A percentile compares a stretch with the other conserved stretches of the same genome.
These are phyloP conservation scores for Strix uralensis DNA, from an alignment of 2,113 vertebrate species.

Conservation along the genomic window DNA sequence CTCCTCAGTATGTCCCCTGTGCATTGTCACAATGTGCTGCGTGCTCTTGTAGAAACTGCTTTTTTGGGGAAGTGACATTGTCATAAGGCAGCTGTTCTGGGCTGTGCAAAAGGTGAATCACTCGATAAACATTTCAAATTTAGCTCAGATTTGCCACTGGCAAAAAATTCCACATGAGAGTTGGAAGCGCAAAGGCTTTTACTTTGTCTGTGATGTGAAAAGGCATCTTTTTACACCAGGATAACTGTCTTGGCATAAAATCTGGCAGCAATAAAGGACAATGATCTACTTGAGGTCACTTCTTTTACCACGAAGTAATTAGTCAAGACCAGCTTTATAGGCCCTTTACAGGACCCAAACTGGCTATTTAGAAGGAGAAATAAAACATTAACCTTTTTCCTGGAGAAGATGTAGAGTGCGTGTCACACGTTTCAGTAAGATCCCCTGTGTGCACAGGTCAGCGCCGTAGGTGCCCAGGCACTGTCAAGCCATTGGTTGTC, in stretches of 20 bases:
- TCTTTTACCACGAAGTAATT: constrained; percentile 18
- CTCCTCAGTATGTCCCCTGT: not conserved
- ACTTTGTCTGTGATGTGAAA: not conserved
- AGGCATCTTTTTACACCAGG: not conserved
- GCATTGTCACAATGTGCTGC: accelerated
- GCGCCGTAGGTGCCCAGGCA: not conserved
- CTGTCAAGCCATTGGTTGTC: not conserved
- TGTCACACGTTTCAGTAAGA: not conserved
- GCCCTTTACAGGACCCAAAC: not conserved
- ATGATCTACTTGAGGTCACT: not conserved
- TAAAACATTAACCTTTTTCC: not conserved
- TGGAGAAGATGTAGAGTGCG: not conserved
- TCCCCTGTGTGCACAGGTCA: not conserved
- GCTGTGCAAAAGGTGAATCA: not conserved
- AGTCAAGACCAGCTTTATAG: constrained; percentile 8
- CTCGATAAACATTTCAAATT: not conserved
- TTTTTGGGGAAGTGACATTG: not conserved
- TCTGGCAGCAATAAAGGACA: constrained; percentile 8
- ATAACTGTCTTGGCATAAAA: not conserved
- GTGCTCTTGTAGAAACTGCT: not conserved
- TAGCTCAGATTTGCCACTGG: constrained; percentile 1
- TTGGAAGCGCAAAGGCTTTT: not conserved
- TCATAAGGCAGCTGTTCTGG: not conserved
- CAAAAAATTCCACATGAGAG: not conserved
- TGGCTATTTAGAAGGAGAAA: not conserved